Conservation (phyloP, 1,140 invertebrate genomes). For the Watersipora subatra region DNA sequence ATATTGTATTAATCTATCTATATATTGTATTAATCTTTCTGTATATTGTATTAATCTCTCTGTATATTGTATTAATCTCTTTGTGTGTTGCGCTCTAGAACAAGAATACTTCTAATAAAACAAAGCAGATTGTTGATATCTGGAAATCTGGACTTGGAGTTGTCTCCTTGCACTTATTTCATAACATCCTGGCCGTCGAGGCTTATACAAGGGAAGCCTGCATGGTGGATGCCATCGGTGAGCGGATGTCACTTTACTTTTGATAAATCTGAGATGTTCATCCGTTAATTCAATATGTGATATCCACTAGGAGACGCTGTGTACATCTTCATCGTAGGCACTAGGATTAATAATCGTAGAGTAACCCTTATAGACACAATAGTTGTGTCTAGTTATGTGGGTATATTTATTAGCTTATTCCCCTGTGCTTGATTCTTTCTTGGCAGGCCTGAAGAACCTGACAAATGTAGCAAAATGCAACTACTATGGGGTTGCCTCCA, state of each 20-base stretch:
- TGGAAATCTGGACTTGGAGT: slow-evolving; percentile 72
- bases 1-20: neutral
- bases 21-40: neutral
- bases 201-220: slow-evolving; percentile 81
- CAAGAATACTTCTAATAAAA: slow-evolving; percentile 59
- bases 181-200: slow-evolving; percentile 76
- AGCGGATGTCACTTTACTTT: no score
- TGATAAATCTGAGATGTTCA: neutral
- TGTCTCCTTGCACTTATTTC: slow-evolving; percentile 77
- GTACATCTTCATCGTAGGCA: neutral
- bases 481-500: slow-evolving; percentile 63
- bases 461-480: slow-evolving; percentile 69
- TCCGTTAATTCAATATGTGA: neutral
- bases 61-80: neutral
- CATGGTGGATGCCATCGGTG: slow-evolving; percentile 75
- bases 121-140: slow-evolving; percentile 73
- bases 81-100: slow-evolving; percentile 17
- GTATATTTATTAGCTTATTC: no score
- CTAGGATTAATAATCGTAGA: neutral
- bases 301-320: neutral
- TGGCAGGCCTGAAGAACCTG: slow-evolving; percentile 53
- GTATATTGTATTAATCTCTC: neutral
- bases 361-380: neutral
- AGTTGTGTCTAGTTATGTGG: no score
- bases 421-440: no score